phyloP scores from a whole-genome alignment of 2,888 invertebrate genomes.

The Drosophila formosana region DNA sequence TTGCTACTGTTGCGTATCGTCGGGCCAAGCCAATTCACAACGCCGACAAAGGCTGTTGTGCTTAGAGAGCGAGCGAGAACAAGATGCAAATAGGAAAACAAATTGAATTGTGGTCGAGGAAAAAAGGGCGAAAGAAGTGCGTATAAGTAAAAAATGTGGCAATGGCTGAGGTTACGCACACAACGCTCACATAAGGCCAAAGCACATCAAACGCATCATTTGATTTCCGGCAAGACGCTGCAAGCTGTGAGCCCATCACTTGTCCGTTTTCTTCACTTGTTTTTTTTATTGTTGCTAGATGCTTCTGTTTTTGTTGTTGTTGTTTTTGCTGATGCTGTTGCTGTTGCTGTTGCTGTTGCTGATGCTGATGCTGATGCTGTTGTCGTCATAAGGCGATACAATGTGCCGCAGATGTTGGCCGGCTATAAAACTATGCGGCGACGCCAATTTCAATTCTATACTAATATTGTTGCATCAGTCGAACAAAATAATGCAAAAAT shows the following conservation, averaged over 20 bases:
- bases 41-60: conserved; percentile 12
- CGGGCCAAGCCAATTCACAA: conserved; percentile 52
- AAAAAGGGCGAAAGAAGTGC: conserved; percentile 17
- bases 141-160: conserved; percentile 9
- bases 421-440: conserved; percentile 45
- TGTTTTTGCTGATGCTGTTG: conserved; percentile 6
- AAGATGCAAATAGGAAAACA: conserved; percentile 38
- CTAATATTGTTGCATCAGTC: conserved; percentile 42
- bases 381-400: conserved; percentile 55
- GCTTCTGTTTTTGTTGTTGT: conserved; percentile 21
- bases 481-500: conserved; percentile 48
- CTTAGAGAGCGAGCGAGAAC: background rate
- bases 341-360: conserved; percentile 1
- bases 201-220: conserved; percentile 76
- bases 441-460: conserved; percentile 51
- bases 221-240: conserved; percentile 72
- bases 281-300: background rate
- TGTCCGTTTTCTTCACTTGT: conserved; percentile 27
- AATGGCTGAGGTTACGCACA: conserved; percentile 13
- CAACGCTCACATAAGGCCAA: conserved; percentile 41
- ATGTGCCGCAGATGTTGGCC: conserved; percentile 67
- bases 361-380: conserved; percentile 11
- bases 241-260: conserved; percentile 50
- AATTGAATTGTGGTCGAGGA: conserved; percentile 3
- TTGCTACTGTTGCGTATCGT: conserved; percentile 50